Evolutionary conservation across 2,113 vertebrate species (phyloP), one percentile per base, ranked within the genome.

Genomic region (Centropus unirufus): DNA sequence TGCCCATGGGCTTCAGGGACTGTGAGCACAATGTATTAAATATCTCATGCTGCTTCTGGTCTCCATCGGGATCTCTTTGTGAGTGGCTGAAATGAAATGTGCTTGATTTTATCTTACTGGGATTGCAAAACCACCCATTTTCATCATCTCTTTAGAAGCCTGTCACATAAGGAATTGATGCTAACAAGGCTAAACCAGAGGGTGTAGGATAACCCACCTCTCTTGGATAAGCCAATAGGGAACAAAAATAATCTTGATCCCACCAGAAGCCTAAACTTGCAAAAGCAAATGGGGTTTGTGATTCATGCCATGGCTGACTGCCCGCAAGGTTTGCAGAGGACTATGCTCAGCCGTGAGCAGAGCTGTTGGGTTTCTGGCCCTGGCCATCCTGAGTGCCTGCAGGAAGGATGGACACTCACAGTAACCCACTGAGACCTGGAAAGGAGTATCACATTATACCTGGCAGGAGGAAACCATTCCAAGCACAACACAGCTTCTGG

Each of bases 401-500:
- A 86, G 94, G 85, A 70, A 83, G 90, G 95, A 96, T 75, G 83
- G 69, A 63, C 24, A 24, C 59, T 82, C 74, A 59, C 80, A 26
- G 27, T 47, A 79, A 58, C 84, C 40, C 1, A 12, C 89, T 22
- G 64, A 78, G 91, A n/a, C 94, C 86, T 94, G 87, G 92, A 92
- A 94, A 86, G 54, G 84, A 93, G 70, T 8, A 6, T 77, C 69
- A 39, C 14, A 1, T 88, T 92, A 87, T 1, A 32, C 94, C 93
- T 88, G 79, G 93, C 83, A 76, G 73, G 82, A 83, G 85, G 64
- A 91, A 83, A 39, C 49, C 2, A 32, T 93, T 93, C 73, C 90
- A 90, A 84, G 66, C 77, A 93, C 61, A 96, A 88, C 26, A 70
- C 8, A 3, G 83, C 91, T 94, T 88, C 93, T 96, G 82, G 92